These are phyloP conservation scores for Tachina grossa DNA, from an alignment of 2,888 invertebrate genomes.

Conservation along the genomic window DNA sequence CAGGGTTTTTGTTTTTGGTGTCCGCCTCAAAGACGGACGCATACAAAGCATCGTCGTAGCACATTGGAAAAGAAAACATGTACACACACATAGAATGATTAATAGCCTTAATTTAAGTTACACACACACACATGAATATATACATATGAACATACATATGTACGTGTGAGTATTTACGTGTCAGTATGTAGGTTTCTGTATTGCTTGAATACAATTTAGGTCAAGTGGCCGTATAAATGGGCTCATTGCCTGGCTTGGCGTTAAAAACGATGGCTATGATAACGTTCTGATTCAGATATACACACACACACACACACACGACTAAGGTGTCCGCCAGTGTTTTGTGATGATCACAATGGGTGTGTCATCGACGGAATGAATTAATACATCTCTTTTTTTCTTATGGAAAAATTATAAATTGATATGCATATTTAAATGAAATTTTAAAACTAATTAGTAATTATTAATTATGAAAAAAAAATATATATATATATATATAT, in stretches of 20 bases:
- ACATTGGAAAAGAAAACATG: neutral
- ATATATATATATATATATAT: too few relatives aligned
- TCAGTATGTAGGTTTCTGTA: slow-evolving; percentile 23
- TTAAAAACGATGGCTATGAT: slow-evolving; percentile 40
- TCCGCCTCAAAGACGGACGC: slow-evolving; percentile 45
- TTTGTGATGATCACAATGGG: slow-evolving; percentile 51
- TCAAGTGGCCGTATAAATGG: slow-evolving; percentile 51
- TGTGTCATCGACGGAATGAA: slow-evolving; percentile 61
- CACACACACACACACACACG: neutral
- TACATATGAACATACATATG: too few relatives aligned
- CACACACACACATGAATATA: neutral
- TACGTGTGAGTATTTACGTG: slow-evolving; percentile 9
- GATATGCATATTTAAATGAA: neutral
- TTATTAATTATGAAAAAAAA: slow-evolving; percentile 2
- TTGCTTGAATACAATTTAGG: slow-evolving; percentile 59
- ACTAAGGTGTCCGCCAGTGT: slow-evolving; percentile 23
- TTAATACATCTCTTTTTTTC: slow-evolving; percentile 46
- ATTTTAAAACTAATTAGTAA: neutral
- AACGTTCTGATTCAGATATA: slow-evolving; percentile 44
- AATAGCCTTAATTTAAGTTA: slow-evolving; percentile 36
- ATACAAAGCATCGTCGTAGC: neutral
- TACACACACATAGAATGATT: slow-evolving; percentile 34
- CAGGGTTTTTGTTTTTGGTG: slow-evolving; percentile 29
- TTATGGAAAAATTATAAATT: slow-evolving; percentile 15
- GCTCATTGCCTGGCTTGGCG: slow-evolving; percentile 27